These are phyloP conservation scores for Heliconius hermathena DNA, from an alignment of 1,140 invertebrate genomes.

Conservation along the genomic window DNA sequence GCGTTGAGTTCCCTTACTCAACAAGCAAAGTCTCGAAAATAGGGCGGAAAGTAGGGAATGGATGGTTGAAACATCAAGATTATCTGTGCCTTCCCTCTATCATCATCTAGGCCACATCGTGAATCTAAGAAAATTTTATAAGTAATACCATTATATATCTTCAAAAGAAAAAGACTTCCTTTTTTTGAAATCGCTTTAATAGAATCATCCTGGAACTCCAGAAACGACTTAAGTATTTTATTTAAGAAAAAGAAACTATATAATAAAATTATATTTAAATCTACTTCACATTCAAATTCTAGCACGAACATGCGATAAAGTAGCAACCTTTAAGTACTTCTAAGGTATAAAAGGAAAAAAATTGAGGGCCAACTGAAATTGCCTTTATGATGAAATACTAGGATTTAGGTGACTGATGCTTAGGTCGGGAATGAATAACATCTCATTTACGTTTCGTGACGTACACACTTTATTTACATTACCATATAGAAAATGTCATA, in stretches of 20 bases:
- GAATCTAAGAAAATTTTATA: too few species aligned
- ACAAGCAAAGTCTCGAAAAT: too few species aligned
- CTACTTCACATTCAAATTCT: neutral
- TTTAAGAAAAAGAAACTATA: neutral
- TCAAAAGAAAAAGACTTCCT: too few species aligned
- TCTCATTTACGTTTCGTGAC: conserved; percentile 5
- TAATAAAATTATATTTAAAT: neutral
- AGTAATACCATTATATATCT: too few species aligned
- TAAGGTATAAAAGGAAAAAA: conserved; percentile 1
- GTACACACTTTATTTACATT: conserved; percentile 13
- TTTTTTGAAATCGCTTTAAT: too few species aligned
- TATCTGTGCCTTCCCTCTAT: too few species aligned
- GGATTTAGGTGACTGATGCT: conserved; percentile 13
- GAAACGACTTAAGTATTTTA: neutral
- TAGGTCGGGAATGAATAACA: conserved; percentile 8
- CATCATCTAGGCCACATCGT: too few species aligned
- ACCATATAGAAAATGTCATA: neutral
- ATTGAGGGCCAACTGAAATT: neutral
- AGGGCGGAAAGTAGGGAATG: too few species aligned
- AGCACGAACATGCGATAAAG: neutral
- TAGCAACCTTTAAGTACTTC: neutral
- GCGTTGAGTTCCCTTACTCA: too few species aligned
- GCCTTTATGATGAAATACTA: conserved; percentile 8
- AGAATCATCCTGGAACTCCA: too few species aligned
- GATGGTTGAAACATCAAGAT: too few species aligned